phyloP scores from a whole-genome alignment of 2,113 vertebrate genomes.

The Tenrec ecaudatus region DNA sequence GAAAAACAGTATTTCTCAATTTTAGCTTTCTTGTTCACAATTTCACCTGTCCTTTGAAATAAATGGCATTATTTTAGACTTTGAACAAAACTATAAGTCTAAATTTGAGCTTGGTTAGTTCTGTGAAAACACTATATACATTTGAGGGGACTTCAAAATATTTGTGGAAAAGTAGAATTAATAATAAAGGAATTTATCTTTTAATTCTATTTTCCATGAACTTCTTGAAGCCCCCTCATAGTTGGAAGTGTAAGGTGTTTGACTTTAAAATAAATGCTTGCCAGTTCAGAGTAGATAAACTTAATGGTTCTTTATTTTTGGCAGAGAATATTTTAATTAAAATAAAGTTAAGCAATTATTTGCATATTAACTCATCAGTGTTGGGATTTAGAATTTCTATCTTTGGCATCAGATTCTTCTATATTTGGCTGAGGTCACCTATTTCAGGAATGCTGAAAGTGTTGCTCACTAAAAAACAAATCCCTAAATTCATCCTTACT shows the following conservation, averaged over 20 bases:
- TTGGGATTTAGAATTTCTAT: neutral
- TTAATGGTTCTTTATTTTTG: no score
- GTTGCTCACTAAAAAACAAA: neutral
- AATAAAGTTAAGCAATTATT: constrained; percentile 34
- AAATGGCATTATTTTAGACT: neutral
- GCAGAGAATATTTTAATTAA: neutral
- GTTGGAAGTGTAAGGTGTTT: neutral
- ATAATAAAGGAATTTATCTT: no score
- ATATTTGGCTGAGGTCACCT: neutral
- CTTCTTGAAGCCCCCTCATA: no score
- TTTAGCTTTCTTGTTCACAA: constrained; percentile 15
- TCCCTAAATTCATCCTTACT: neutral
- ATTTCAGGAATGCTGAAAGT: neutral
- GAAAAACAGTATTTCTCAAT: neutral
- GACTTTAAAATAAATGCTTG: constrained; percentile 12
- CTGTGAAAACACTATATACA: neutral
- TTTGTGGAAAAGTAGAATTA: no score
- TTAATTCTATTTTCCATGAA: no score
- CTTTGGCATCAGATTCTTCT: neutral
- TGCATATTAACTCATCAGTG: neutral
- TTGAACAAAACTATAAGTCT: neutral
- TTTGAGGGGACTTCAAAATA: neutral
- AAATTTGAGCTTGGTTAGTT: constrained; percentile 31
- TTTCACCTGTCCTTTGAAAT: neutral
- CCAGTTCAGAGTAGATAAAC: neutral